A percentile compares a stretch with the other conserved stretches of the same genome.
Conservation (phyloP, 2,113 vertebrate genomes). For the Poeciliopsis prolifica region DNA sequence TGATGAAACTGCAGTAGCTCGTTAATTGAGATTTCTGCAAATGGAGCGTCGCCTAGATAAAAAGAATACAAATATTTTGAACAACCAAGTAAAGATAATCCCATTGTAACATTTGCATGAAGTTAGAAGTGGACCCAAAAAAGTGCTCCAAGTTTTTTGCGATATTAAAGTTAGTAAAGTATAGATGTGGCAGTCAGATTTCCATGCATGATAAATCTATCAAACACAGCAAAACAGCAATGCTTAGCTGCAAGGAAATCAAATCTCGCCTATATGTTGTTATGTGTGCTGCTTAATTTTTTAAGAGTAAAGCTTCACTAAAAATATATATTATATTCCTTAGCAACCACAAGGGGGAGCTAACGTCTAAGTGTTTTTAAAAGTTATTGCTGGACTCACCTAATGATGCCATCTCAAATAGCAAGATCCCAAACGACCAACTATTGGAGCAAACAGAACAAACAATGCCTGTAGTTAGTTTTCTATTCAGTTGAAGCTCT, state of each 20-base stretch:
- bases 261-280: neutral
- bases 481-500: neutral
- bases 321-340: neutral
- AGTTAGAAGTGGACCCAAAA: too few species aligned
- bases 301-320: too few species aligned
- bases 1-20: slow-evolving; percentile 89
- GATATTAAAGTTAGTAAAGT: too few species aligned
- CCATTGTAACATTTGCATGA: neutral
- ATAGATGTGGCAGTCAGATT: too few species aligned
- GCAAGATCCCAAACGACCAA: slow-evolving; percentile 90
- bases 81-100: neutral
- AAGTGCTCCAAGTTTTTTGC: too few species aligned
- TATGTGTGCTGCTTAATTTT: too few species aligned
- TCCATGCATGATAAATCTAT: too few species aligned
- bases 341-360: neutral
- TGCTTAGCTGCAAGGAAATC: neutral
- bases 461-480: neutral
- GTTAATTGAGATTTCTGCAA: slow-evolving; percentile 85
- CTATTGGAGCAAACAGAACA: slow-evolving; percentile 64
- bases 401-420: slow-evolving; percentile 90
- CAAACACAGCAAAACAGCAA: neutral
- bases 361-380: neutral
- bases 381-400: slow-evolving; percentile 76
- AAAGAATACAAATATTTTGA: neutral
- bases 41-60: slow-evolving; percentile 88